Conservation (phyloP, 1,140 invertebrate species). For the Solenopsis fugax region DNA sequence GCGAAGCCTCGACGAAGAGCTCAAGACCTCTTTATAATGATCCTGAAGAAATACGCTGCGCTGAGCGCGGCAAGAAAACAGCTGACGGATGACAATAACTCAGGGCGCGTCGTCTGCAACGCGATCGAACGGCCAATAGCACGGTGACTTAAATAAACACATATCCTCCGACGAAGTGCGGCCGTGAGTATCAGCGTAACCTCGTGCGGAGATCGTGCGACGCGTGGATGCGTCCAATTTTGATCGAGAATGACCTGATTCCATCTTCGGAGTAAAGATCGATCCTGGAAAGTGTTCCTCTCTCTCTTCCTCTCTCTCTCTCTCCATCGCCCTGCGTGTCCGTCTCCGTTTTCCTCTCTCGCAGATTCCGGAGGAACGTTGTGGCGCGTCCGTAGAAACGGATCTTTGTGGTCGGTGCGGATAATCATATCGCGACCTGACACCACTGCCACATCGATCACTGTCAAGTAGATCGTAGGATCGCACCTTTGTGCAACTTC, state of each 20-base stretch:
- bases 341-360: slow-evolving; percentile 9
- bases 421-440: slow-evolving; percentile 11
- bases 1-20: background rate
- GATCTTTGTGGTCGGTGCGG: slow-evolving; percentile 14
- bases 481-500: slow-evolving; percentile 1
- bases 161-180: background rate
- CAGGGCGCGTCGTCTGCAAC: slow-evolving; percentile 1
- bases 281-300: slow-evolving; percentile 30
- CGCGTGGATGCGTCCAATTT: slow-evolving; percentile 46
- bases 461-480: slow-evolving; percentile 51
- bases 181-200: slow-evolving; percentile 5
- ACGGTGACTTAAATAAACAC: slow-evolving; percentile 42
- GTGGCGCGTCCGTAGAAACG: background rate
- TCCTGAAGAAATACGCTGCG: background rate
- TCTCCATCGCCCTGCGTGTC: background rate
- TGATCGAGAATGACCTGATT: slow-evolving; percentile 70
- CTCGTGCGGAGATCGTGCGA: slow-evolving; percentile 34
- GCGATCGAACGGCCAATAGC: slow-evolving; percentile 12
- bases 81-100: slow-evolving; percentile 30
- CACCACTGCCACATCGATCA: slow-evolving; percentile 62
- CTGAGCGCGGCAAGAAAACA: slow-evolving; percentile 4
- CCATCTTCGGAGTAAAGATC: slow-evolving; percentile 48
- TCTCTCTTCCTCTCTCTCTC: slow-evolving; percentile 15
- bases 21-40: slow-evolving; percentile 16
- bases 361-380: background rate